Percentiles rank a stretch among this genome's conserved stretches.
Evolutionary conservation across 35 echinoderm and acorn worm genomes (phyloP).

Genomic region (Patiria miniata): DNA sequence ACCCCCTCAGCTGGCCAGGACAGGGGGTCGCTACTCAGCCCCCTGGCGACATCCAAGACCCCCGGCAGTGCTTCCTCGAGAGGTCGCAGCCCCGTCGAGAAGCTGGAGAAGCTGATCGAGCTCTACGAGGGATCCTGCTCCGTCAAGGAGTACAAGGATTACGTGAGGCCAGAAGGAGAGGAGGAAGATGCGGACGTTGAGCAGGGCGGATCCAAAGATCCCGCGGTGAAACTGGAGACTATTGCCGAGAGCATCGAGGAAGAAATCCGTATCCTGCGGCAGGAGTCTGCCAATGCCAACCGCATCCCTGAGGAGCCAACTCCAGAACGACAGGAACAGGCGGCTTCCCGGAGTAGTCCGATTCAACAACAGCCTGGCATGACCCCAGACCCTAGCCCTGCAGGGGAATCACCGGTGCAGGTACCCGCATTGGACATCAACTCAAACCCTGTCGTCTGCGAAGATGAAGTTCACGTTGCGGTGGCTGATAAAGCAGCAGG

Average conservation of each 20-base stretch:
- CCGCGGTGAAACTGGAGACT: slow-evolving; percentile 16
- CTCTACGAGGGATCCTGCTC: slow-evolving; percentile 85
- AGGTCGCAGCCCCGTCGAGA: slow-evolving; percentile 79
- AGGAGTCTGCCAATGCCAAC: neutral
- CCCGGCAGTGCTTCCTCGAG: slow-evolving; percentile 15
- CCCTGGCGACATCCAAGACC: neutral
- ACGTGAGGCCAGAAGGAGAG: slow-evolving; percentile 54
- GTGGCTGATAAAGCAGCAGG: neutral
- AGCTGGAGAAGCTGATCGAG: slow-evolving; percentile 95
- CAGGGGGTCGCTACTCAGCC: neutral
- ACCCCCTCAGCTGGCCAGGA: slow-evolving; percentile 27
- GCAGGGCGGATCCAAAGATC: neutral
- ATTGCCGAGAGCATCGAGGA: slow-evolving; percentile 12
- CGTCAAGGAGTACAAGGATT: slow-evolving; percentile 81
- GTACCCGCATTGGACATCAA: neutral
- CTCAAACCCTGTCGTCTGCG: neutral
- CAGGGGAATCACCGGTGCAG: no score
- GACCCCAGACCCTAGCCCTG: no score
- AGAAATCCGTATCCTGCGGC: slow-evolving; percentile 2
- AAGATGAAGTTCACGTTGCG: neutral
- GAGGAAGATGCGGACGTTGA: slow-evolving; percentile 2
- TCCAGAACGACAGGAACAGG: no score
- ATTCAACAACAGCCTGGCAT: no score
- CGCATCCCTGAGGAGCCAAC: neutral
- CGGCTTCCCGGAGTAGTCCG: no score